These are phyloP conservation scores for Leptinotarsa tumamoca DNA, from an alignment of 2,888 invertebrate species.

Conservation along the genomic window DNA sequence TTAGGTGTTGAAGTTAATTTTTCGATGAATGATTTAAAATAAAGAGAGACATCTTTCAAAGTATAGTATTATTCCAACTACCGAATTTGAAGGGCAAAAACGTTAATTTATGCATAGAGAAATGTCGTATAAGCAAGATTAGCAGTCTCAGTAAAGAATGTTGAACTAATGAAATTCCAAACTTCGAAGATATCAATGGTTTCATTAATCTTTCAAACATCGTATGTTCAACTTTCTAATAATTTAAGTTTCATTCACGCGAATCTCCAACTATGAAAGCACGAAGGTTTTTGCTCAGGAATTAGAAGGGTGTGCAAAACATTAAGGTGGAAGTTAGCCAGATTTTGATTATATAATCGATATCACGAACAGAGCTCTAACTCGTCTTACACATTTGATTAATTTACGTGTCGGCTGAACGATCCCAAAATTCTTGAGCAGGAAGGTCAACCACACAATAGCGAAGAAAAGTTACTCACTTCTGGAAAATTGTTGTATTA, in stretches of 20 bases:
- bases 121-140: no score
- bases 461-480: background rate
- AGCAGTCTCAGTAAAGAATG: no score
- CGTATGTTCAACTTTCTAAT: no score
- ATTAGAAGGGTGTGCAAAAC: conserved; percentile 25
- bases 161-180: no score
- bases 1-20: no score
- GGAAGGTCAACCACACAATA: background rate
- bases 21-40: no score
- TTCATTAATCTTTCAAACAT: no score
- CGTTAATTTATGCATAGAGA: no score
- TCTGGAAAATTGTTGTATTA: background rate
- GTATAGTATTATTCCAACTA: no score
- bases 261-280: background rate
- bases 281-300: background rate
- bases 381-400: conserved; percentile 16
- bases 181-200: no score
- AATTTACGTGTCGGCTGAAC: conserved; percentile 19
- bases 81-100: no score
- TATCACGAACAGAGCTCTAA: conserved; percentile 22
- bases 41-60: no score
- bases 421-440: conserved; percentile 16
- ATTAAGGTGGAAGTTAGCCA: conserved; percentile 24
- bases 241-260: background rate
- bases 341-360: conserved; percentile 35